Base-by-base conservation (phyloP, 30 jellyfish, hydroid and myxozoan species). In the Pseudorhiza aurosa region DNA sequence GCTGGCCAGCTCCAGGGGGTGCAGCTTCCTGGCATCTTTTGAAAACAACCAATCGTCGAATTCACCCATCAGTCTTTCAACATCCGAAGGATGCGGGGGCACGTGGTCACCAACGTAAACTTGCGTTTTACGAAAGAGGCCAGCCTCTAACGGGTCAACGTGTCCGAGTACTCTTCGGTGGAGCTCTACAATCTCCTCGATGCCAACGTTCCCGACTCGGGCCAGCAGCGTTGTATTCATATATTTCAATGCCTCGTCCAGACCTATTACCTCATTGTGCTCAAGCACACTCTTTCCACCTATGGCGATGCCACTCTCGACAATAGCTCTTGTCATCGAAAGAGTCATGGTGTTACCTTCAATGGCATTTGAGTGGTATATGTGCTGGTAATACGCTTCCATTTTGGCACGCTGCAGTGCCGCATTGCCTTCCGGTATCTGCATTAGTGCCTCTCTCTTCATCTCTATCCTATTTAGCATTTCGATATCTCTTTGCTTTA, bases 321-420 rank as follows among this genome's bases (percentile, higher is more conserved):
- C 94, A 57, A 93, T 93, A 31, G 98, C 84, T 46, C 98, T 80
- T 60, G 98, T 93, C 98, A 93, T 93, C 0, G 98, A 93, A n/a
- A 93, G 63, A 9, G 98, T 93, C 98, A 93, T 85, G 33, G 98
- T 93, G 83, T 93, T 93, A 18, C 98, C 98, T 81, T 93, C 98
- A 25, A 93, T 93, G 3, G 96, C 98, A 75, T 93, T 93, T 8
- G 97, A 65, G 68, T 93, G 98, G 53, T 93, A 93, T 9, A 93
- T 93, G 55, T 93, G 95, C 58, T 75, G 70, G 64, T 83, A 93
- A 47, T 93, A 93, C 0, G 96, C 95, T 57, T 93, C 98, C 77
- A 86, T 81, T 62, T 93, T 93, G 0, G 98, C 97, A 0, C 98
- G 77, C 58, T 72, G 89, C 49, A 93, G 64, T 21, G 98, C 98